Evolutionary conservation across 53 echinoderm and acorn worm species (phyloP), one percentile per base, ranked within the genome.

Genomic region (Zoroaster sp.): DNA sequence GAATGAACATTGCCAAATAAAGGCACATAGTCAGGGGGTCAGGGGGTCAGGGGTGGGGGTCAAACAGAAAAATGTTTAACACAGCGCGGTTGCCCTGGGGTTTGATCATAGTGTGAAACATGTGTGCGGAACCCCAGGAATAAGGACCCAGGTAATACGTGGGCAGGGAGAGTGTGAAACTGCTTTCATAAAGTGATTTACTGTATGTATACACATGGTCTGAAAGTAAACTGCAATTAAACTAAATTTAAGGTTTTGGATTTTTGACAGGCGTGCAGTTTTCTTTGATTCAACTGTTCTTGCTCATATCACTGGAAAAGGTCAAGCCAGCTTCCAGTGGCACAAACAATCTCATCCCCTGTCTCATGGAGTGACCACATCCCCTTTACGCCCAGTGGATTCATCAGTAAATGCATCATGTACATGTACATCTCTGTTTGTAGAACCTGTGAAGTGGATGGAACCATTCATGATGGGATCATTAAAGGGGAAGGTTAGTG

Each of bases 371-470:
- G 81, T 74, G 28, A 42, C 46, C 12, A 46, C 75, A 83, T 32
- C 73, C 53, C 66, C 66, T 32, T 30, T 59, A 31, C 76, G 67
- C 32, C 10, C 78, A 36, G 25, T 83, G 83, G 81, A 76, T 12
- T 40, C 87, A 38, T 51, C 70, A 49, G 35, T 59, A 17, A n/a
- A n/a, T n/a, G n/a, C n/a, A n/a, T n/a, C n/a, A n/a, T n/a, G n/a
- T n/a, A 18, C 44, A 13, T 97, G 97, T 69, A 97, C 97, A 6
- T 97, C 97, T 6, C 68, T 90, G 71, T 97, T 97, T 69, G 93
- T 93, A 45, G 95, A 97, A 70, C 97, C 97, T 18, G 97, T 97
- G 11, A 45, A 92, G 0, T 97, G 97, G 97, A 97, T 97, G 97
- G 92, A 97, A 72, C 83, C 95, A 73, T 55, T 91, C 8, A 66